A percentile compares a stretch with the other conserved stretches of the same genome.
Conservation (phyloP, 2,797 vertebrate genomes). For the Momotus momota region DNA sequence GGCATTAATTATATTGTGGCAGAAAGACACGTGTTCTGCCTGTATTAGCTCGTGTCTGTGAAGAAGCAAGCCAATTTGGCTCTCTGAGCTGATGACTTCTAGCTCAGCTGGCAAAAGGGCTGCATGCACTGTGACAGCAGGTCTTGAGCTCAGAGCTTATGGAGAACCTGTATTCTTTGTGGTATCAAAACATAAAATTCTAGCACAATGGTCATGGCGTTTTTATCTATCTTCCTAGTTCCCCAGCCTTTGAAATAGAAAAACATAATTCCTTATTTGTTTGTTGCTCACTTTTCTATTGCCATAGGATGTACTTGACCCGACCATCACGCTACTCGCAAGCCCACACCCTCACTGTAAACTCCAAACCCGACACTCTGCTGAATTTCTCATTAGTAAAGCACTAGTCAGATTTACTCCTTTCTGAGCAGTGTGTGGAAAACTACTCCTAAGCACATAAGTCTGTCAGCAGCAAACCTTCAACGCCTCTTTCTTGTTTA, state of each 20-base stretch:
- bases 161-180: background rate
- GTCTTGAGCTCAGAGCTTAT: background rate
- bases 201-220: background rate
- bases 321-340: background rate
- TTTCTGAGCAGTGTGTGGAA: background rate
- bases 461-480: background rate
- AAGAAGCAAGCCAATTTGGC: background rate
- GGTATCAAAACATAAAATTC: background rate
- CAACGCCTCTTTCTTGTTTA: background rate
- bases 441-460: background rate
- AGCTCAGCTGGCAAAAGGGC: background rate
- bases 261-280: background rate
- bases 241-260: background rate
- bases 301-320: background rate
- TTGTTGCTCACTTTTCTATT: background rate
- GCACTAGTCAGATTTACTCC: background rate
- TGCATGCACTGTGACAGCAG: background rate
- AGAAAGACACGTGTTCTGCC: background rate
- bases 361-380: background rate
- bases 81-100: background rate
- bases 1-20: background rate
- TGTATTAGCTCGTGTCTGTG: background rate
- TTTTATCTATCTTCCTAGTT: background rate
- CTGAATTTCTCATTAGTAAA: background rate
- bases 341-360: background rate